Conservation (phyloP, 2,113 vertebrate genomes). For the Scomber colias region DNA sequence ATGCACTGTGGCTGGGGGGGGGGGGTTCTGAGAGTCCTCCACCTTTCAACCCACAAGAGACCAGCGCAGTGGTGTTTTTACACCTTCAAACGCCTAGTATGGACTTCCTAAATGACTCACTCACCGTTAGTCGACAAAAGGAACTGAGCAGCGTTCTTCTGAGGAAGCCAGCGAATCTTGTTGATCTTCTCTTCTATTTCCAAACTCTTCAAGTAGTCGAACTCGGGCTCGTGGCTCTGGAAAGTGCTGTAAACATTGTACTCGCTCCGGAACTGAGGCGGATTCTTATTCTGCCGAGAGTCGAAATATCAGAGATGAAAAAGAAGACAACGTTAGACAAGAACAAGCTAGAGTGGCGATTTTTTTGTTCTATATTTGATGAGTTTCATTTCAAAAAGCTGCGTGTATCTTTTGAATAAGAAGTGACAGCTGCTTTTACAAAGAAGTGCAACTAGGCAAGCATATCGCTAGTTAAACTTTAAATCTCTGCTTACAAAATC, state of each 20-base stretch:
- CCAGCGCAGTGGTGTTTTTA: background rate
- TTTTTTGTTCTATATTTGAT: slow-evolving; percentile 1
- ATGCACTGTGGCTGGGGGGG: too few relatives aligned
- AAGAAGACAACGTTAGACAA: background rate
- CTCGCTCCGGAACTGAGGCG: slow-evolving; percentile 94
- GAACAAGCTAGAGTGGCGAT: background rate
- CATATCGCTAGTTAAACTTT: background rate
- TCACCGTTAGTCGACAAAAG: slow-evolving; percentile 98
- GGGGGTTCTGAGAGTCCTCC: too few relatives aligned
- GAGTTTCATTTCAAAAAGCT: background rate
- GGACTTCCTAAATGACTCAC: slow-evolving; percentile 27
- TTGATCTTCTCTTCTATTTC: slow-evolving; percentile 99
- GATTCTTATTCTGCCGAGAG: slow-evolving; percentile 92
- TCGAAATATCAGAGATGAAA: background rate
- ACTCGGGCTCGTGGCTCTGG: slow-evolving; percentile 99
- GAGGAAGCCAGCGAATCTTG: slow-evolving; percentile 98
- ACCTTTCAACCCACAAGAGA: too few relatives aligned
- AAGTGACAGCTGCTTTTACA: background rate
- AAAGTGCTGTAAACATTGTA: slow-evolving; percentile 99
- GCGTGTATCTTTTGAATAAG: background rate
- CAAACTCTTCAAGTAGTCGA: slow-evolving; percentile 99
- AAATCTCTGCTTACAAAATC: background rate
- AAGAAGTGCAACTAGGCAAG: background rate
- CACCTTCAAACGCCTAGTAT: background rate
- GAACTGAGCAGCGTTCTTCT: slow-evolving; percentile 99